These are phyloP conservation scores for Hesperophylax magnus DNA, from an alignment of 1,140 invertebrate species.

Conservation along the genomic window DNA sequence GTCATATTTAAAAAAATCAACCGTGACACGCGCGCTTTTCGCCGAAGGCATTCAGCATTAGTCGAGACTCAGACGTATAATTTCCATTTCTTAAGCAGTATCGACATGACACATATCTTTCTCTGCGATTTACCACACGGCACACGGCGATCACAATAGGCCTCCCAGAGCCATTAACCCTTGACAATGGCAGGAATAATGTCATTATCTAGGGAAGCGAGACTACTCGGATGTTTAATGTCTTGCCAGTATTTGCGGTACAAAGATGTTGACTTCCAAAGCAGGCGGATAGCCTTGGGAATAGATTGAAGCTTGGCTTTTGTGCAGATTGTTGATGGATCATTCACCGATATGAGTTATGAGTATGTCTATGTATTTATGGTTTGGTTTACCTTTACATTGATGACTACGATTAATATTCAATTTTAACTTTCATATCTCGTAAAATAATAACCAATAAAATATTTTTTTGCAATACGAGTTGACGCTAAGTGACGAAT, in stretches of 20 bases:
- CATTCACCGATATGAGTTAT: too few relatives aligned
- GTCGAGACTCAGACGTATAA: neutral
- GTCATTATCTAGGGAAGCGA: constrained; percentile 11
- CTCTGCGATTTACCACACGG: neutral
- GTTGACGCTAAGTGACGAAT: too few relatives aligned
- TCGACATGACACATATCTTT: constrained; percentile 3
- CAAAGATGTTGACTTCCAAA: neutral
- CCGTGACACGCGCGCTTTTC: neutral
- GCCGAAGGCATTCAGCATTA: neutral
- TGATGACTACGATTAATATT: too few relatives aligned
- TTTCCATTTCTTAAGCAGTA: constrained; percentile 8
- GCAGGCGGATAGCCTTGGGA: neutral
- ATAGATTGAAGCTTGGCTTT: too few relatives aligned
- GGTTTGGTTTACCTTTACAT: too few relatives aligned
- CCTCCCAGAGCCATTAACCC: neutral
- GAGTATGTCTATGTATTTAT: too few relatives aligned
- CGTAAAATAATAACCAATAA: too few relatives aligned
- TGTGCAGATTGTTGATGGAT: too few relatives aligned
- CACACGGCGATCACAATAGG: neutral
- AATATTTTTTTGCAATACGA: too few relatives aligned
- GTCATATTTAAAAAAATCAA: neutral
- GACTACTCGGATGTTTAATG: neutral
- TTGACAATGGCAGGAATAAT: neutral
- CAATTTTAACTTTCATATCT: too few relatives aligned
- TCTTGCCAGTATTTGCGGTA: neutral